Base-by-base conservation (phyloP, 2,797 vertebrate genomes). In the Natrix natrix region DNA sequence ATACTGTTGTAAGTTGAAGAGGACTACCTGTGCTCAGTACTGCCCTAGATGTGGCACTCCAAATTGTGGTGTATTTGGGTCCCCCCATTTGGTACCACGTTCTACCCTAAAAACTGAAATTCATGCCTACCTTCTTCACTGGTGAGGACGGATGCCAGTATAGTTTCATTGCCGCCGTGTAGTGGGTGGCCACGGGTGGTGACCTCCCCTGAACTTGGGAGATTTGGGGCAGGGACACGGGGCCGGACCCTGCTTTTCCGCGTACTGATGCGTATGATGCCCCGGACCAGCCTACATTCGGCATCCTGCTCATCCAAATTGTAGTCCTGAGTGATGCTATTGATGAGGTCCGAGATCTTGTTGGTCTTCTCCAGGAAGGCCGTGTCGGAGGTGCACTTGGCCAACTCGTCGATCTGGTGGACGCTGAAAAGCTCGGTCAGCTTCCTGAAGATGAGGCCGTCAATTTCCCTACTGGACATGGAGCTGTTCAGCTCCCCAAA, bases 291-390 rank as follows among this genome's bases (percentile, higher is more conserved):
- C 93, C 99, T 98, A 96, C 99, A 99, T 95, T 99, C 99, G 0
- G 99, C 99, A 74, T 99, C 99, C 98, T 99, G 99, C 97, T 99
- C 99, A 8, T 99, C 98, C 97, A 99, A 97, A 97, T 99, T 99
- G 98, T 99, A 99, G 97, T 99, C 98, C 98, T 99, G 99, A 0
- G 99, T 99, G 63, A 99, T 99, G 97, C 98, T 99, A 96, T 98
- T 99, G 97, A 99, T 99, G 91, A 99, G 98, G 97, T 99, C 99
- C 0, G 99, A 99, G 97, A 99, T 99, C 98, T 99, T 99, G 91
- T 99, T 99, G 97, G 99, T 99, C 97, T 99, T 99, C 97, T 99
- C 98, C 92, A 99, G 98, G 98, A 99, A 99, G 8, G 99, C 99
- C 0, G 99, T 99, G 97, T 99, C 99, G 0, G 99, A 99, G 0